These are phyloP conservation scores for Paragorgia papillata DNA, from an alignment of 92 coral and sea anemone species.

Conservation along the genomic window DNA sequence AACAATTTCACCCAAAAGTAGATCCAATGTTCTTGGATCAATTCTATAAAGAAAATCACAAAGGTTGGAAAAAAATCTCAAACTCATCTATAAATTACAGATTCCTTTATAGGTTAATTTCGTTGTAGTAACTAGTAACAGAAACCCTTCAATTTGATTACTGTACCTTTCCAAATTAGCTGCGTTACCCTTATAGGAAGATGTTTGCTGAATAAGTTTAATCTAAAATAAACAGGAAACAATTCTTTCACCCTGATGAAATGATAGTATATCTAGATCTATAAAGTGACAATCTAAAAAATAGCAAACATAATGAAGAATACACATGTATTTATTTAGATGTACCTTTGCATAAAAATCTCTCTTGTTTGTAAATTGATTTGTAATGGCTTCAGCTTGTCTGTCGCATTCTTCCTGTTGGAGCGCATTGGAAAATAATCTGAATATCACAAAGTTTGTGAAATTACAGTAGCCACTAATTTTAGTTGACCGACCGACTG, in stretches of 20 bases:
- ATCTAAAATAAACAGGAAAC: slow-evolving; percentile 54
- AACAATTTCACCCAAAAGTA: slow-evolving; percentile 80
- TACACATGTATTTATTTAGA: neutral
- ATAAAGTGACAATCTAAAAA: neutral
- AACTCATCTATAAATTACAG: neutral
- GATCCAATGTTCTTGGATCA: slow-evolving; percentile 93
- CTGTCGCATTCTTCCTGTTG: slow-evolving; percentile 89
- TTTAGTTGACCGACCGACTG: too few species aligned
- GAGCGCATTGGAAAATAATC: too few species aligned
- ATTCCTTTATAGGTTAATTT: too few species aligned
- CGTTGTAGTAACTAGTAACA: too few species aligned
- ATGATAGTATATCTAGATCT: neutral
- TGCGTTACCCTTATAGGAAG: slow-evolving; percentile 62
- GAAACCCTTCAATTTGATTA: too few species aligned
- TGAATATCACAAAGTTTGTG: neutral
- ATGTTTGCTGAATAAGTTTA: slow-evolving; percentile 74
- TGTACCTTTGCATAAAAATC: slow-evolving; percentile 83
- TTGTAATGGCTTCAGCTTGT: slow-evolving; percentile 78
- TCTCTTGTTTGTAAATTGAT: slow-evolving; percentile 84
- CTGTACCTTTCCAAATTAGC: slow-evolving; percentile 76
- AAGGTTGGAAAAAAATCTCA: neutral
- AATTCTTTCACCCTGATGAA: too few species aligned
- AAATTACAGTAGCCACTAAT: too few species aligned
- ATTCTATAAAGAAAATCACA: slow-evolving; percentile 54
- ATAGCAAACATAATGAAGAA: too few species aligned